Percentiles rank a stretch among this genome's conserved stretches.
Conservation (phyloP, 2,113 vertebrate genomes). For the Synodontis membranacea region DNA sequence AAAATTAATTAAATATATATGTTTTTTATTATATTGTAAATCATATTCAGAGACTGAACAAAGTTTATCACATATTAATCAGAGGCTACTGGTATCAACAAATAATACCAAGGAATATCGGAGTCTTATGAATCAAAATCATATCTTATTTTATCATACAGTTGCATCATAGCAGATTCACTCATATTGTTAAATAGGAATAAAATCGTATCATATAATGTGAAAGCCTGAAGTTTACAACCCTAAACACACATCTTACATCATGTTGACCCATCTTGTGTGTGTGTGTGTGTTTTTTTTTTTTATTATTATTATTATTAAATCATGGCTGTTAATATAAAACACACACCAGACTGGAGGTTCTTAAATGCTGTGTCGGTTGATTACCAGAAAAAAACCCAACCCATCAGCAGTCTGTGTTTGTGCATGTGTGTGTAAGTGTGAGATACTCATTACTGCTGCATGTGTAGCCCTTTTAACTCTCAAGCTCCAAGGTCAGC, state of each 20-base stretch:
- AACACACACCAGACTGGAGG: neutral
- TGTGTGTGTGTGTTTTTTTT: neutral
- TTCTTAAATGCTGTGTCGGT: neutral
- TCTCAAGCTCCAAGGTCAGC: conserved; percentile 1
- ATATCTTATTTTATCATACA: neutral
- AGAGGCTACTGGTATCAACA: neutral
- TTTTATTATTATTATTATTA: neutral
- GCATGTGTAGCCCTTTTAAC: conserved; percentile 6
- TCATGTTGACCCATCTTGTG: neutral
- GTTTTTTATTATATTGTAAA: too few relatives aligned
- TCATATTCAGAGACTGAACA: too few relatives aligned
- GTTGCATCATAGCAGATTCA: too few relatives aligned
- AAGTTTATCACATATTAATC: neutral
- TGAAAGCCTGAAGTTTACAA: neutral
- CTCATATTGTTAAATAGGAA: neutral
- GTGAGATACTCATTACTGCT: conserved; percentile 6
- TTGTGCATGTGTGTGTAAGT: neutral
- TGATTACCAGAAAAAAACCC: neutral
- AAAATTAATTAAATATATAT: too few relatives aligned
- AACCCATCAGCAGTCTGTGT: neutral
- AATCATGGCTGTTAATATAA: neutral
- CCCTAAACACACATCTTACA: neutral
- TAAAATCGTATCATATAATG: neutral
- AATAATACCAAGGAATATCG: too few relatives aligned
- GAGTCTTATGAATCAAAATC: neutral